Percentiles rank a stretch among this genome's conserved stretches.
These are phyloP conservation scores for Ageneiosus marmoratus DNA, from an alignment of 2,113 vertebrate genomes.

Conservation along the genomic window DNA sequence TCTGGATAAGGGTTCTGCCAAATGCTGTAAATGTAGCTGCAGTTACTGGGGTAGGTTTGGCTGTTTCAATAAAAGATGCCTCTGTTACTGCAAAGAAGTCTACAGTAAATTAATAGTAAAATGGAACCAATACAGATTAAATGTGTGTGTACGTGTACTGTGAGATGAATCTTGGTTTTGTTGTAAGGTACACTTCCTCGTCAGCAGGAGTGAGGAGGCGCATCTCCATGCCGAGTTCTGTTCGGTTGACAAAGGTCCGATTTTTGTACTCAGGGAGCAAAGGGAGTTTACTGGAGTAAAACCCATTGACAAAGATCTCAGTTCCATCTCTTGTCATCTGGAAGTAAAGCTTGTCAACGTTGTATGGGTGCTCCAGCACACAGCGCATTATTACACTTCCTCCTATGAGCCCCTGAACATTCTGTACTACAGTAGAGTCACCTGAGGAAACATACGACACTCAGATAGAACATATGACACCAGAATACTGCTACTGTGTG, in stretches of 20 bases:
- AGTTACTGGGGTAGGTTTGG: no score
- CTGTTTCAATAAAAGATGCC: no score
- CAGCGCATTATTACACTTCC: background rate
- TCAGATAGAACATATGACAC: background rate
- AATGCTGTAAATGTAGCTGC: no score
- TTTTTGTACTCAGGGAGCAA: fast-evolving
- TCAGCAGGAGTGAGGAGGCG: background rate
- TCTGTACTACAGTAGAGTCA: background rate
- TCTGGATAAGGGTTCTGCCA: no score
- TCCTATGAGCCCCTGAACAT: background rate
- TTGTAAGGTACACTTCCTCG: background rate
- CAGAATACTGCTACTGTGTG: background rate
- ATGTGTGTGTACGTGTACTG: conserved; percentile 36
- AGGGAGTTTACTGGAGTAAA: fast-evolving
- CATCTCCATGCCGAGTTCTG: background rate
- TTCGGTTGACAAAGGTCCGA: background rate
- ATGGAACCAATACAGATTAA: no score
- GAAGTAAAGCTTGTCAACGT: background rate
- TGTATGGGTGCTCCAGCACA: background rate
- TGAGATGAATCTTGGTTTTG: background rate
- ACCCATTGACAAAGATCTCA: conserved; percentile 7
- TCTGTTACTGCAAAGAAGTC: no score
- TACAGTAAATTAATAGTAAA: no score
- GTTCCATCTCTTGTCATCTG: background rate
- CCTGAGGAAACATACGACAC: background rate